Base-by-base conservation (phyloP, 2,797 vertebrate genomes). In the Enteromius unitaeniatus region DNA sequence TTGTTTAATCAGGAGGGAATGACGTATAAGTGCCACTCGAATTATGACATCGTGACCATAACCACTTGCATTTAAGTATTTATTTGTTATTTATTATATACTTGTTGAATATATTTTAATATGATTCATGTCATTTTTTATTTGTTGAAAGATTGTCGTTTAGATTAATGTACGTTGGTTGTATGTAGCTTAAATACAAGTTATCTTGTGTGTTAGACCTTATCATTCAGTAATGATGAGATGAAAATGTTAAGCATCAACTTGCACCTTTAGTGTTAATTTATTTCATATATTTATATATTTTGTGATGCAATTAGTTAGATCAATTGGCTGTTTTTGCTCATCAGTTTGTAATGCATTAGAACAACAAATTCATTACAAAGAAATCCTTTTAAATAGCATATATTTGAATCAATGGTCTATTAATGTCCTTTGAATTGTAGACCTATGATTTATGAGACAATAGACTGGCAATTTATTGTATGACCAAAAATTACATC, bases 211-310 rank as follows among this genome's bases (percentile, higher is more conserved):
- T 86, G 81, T 95, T 91, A 91, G 92, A 78, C 74, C 85, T 84
- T 84, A 94, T 94, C 94, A 92, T 95, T 85, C 47, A 85, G 55
- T 49, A 51, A 78, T 34, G 92, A 91, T 91, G 94, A 94, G 91
- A 94, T 94, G 92, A 93, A 91, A 94, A 94, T 97, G 95, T 95
- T 94, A 94, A 95, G 93, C 92, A 69, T 88, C 95, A 93, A 85
- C 95, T 95, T 95, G 96, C 96, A 97, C 97, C 97, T 96, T 95
- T 95, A 75, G 89, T 94, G 91, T 93, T 94, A 47, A 68, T 87
- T 86, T 74, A 67, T 95, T 96, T 96, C 95, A 96, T 94, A 95
- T 96, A 97, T 97, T 96, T 96, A 97, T 97, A 97, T 96, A 97
- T 97, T 96, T 96, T 81, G 78, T 84, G 78, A 81, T 78, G 60